These are phyloP conservation scores for Acleris sparsana DNA, from an alignment of 2,888 invertebrate genomes.

Conservation along the genomic window DNA sequence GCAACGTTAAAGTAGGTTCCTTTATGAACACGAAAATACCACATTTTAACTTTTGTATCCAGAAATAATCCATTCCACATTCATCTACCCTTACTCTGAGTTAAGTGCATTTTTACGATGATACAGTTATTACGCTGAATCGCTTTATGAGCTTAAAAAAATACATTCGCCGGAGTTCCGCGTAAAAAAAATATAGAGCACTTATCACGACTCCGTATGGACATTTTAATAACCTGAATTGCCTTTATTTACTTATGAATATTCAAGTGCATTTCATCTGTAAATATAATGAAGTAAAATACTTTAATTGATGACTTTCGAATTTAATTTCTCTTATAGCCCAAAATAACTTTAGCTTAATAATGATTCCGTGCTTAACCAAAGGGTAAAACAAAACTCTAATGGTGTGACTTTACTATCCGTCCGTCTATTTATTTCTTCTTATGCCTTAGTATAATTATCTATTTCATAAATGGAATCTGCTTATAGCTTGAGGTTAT, in stretches of 20 bases:
- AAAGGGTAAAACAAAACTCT: too few species aligned
- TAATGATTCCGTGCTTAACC: too few species aligned
- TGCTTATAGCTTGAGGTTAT: too few species aligned
- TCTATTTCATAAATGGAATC: too few species aligned
- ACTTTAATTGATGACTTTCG: background rate
- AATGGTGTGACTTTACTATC: too few species aligned
- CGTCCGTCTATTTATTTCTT: too few species aligned
- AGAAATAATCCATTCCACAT: background rate
- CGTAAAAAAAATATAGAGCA: conserved; percentile 31
- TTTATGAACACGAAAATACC: too few species aligned
- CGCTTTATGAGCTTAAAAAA: conserved; percentile 70
- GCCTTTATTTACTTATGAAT: conserved; percentile 25
- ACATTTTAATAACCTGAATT: conserved; percentile 19
- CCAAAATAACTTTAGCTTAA: too few species aligned
- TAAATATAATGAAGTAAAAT: background rate
- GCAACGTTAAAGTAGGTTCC: too few species aligned
- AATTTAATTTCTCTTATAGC: too few species aligned
- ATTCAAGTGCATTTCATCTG: conserved; percentile 15
- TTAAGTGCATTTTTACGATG: conserved; percentile 49
- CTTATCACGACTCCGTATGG: conserved; percentile 22
- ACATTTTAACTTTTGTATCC: background rate
- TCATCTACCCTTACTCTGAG: conserved; percentile 11
- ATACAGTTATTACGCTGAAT: conserved; percentile 63
- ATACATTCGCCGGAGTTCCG: conserved; percentile 53
- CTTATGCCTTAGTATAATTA: too few species aligned